phyloP scores from a whole-genome alignment of 2,113 vertebrate genomes.

The Ammospiza nelsoni region DNA sequence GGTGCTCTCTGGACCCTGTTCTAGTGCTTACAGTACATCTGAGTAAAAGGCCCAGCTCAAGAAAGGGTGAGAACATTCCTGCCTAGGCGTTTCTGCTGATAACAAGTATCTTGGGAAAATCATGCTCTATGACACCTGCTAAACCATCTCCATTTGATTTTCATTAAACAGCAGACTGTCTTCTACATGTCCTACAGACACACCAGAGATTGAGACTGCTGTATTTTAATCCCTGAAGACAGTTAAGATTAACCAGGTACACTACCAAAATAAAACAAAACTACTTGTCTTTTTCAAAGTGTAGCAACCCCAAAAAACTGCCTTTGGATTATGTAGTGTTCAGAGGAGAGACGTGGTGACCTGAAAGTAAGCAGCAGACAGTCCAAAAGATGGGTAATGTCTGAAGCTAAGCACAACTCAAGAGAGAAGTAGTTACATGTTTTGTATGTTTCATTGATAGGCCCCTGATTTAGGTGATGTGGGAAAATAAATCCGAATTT shows the following conservation, averaged over 20 bases:
- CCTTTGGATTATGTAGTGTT: neutral
- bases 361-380: neutral
- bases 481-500: slow-evolving; percentile 54
- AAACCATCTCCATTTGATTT: neutral
- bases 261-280: neutral
- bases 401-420: neutral
- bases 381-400: neutral
- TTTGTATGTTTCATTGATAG: neutral
- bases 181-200: neutral
- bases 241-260: neutral
- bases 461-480: slow-evolving; percentile 9
- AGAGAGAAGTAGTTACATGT: neutral
- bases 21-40: neutral
- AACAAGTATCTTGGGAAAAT: neutral
- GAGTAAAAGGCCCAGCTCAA: neutral
- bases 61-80: neutral
- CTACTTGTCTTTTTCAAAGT: neutral
- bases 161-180: neutral
- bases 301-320: neutral
- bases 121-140: neutral
- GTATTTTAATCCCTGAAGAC: neutral
- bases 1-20: neutral
- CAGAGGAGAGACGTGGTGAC: accelerated
- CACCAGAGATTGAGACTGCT: neutral
- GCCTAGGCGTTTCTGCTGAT: neutral